These are phyloP conservation scores for Leucophenga montana DNA, from an alignment of 2,888 invertebrate species.

Conservation along the genomic window DNA sequence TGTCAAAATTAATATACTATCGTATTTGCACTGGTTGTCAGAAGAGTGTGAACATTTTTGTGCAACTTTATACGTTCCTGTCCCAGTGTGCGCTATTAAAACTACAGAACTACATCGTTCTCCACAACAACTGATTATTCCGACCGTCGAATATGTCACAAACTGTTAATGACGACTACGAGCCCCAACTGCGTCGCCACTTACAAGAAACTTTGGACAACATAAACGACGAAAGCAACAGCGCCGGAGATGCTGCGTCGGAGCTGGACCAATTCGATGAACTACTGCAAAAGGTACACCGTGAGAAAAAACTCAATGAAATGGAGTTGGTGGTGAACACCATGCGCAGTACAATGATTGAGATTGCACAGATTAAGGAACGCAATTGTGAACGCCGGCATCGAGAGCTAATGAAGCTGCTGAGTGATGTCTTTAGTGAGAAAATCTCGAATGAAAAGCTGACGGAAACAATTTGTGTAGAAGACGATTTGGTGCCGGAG, in stretches of 20 bases:
- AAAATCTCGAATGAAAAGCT: too few relatives aligned
- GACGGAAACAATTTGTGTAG: too few relatives aligned
- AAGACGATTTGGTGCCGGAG: too few relatives aligned
- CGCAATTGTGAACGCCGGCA: conserved; percentile 47
- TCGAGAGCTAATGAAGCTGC: conserved; percentile 40
- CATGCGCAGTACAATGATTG: conserved; percentile 45
- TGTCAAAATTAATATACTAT: too few relatives aligned
- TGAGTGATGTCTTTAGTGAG: conserved; percentile 30
- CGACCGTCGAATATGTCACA: too few relatives aligned
- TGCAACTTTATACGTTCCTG: too few relatives aligned
- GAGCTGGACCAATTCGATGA: background rate
- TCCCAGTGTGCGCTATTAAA: too few relatives aligned
- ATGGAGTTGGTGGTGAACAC: conserved; percentile 35
- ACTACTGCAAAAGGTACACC: background rate
- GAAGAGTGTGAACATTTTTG: too few relatives aligned
- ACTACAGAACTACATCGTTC: too few relatives aligned
- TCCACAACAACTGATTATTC: too few relatives aligned
- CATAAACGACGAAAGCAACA: background rate
- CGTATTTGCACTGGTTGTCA: too few relatives aligned
- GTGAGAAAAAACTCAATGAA: background rate
- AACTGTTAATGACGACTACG: too few relatives aligned
- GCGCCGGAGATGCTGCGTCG: background rate
- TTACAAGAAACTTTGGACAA: background rate
- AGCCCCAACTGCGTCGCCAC: background rate
- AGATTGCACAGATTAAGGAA: conserved; percentile 48